Percentiles rank a stretch among this genome's conserved stretches.
phyloP scores from a whole-genome alignment of 2,888 invertebrate species.

The Elmis aenea region DNA sequence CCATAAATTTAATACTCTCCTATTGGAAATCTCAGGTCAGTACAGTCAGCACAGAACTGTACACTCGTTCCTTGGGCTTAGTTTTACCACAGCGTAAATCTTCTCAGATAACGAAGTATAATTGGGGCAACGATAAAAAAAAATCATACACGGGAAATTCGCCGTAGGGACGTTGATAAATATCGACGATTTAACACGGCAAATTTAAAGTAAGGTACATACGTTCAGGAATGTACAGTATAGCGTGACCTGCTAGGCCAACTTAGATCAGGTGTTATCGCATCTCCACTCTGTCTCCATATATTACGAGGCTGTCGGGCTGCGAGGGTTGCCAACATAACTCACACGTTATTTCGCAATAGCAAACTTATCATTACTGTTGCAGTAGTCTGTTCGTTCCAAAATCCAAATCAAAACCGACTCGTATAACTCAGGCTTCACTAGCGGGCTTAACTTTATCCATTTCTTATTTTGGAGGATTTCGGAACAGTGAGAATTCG shows the following conservation, averaged over 20 bases:
- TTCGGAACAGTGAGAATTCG: constrained; percentile 23
- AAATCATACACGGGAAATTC: no score
- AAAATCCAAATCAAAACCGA: constrained; percentile 29
- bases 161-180: no score
- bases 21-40: no score
- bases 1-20: no score
- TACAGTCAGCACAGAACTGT: no score
- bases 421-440: constrained; percentile 20
- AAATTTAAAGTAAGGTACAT: no score
- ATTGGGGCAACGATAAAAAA: no score
- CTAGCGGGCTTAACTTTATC: constrained; percentile 27
- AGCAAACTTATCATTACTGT: constrained; percentile 31
- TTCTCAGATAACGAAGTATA: no score
- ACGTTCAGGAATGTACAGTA: no score
- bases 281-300: constrained; percentile 42
- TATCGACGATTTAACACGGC: no score
- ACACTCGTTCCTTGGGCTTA: no score
- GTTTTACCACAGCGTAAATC: no score
- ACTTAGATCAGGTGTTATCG: constrained; percentile 42
- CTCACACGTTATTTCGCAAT: constrained; percentile 31
- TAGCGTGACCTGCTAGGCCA: constrained; percentile 33
- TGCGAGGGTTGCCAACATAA: constrained; percentile 30
- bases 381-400: constrained; percentile 18
- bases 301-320: constrained; percentile 33
- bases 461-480: constrained; percentile 29